These are phyloP conservation scores for Autographa gamma DNA, from an alignment of 2,888 invertebrate species.

Conservation along the genomic window DNA sequence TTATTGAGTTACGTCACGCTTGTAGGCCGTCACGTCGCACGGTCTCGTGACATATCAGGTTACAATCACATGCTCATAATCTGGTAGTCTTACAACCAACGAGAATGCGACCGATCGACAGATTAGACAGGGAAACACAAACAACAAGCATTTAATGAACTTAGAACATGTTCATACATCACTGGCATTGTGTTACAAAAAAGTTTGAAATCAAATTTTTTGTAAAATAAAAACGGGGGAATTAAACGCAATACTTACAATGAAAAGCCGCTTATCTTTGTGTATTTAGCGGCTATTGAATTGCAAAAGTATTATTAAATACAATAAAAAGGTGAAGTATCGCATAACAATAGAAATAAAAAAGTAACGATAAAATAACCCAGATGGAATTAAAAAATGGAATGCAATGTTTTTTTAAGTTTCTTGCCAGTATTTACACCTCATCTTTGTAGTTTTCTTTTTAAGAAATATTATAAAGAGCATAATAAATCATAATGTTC, in stretches of 20 bases:
- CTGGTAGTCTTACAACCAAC: constrained; percentile 61
- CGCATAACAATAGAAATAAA: constrained; percentile 66
- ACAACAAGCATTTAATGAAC: constrained; percentile 44
- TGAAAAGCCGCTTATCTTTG: constrained; percentile 66
- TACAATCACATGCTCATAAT: constrained; percentile 65
- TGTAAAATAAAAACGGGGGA: constrained; percentile 19
- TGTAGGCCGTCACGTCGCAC: constrained; percentile 62
- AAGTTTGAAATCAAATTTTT: constrained; percentile 13
- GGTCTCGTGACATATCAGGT: constrained; percentile 65
- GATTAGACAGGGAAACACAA: constrained; percentile 53
- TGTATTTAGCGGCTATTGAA: constrained; percentile 67
- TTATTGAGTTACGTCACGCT: constrained; percentile 75
- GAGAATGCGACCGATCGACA: constrained; percentile 59
- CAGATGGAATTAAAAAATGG: constrained; percentile 47
- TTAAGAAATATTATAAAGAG: not conserved
- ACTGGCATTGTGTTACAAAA: constrained; percentile 21
- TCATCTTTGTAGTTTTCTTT: constrained; percentile 9
- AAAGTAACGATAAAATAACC: constrained; percentile 56
- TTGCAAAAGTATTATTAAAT: constrained; percentile 68
- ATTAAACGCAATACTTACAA: constrained; percentile 45
- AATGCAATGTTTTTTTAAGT: constrained; percentile 37
- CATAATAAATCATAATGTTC: constrained; percentile 38
- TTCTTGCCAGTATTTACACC: not conserved
- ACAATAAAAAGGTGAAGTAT: constrained; percentile 64
- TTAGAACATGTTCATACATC: constrained; percentile 25